Base-by-base conservation (phyloP, 2,888 invertebrate genomes). In the Polylopha cassiicola region DNA sequence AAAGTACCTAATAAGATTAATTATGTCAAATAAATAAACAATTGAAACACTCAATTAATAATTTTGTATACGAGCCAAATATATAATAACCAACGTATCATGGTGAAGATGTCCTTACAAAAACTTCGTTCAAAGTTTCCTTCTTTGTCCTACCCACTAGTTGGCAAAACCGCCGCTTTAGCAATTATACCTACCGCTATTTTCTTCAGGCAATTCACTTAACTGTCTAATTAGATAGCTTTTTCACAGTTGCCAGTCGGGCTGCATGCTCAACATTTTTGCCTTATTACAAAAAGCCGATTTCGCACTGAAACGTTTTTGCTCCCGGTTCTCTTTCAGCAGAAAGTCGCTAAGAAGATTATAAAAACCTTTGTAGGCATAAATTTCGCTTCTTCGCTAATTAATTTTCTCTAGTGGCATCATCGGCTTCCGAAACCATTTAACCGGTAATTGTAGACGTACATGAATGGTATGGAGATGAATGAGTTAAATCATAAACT, bases 131-230 rank as follows among this genome's bases (percentile, higher is more conserved):
- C 37, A 44, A 53, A 52, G 39, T 50, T 48, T 47, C 23, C 39
- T 44, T 32, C 33, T 42, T 36, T 46, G 48, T n/a, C n/a, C n/a
- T n/a, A n/a, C n/a, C n/a, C n/a, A n/a, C n/a, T 43, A 50, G 34
- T 49, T 43, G 38, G 43, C 39, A 39, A 47, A 56, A 59, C 27
- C 21, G 51, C 48, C 48, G 44, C 53, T 59, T 48, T 21, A 51
- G 51, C 51, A 57, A 66, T 67, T 68, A 65, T 56, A 55, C n/a
- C n/a, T n/a, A n/a, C 51, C 55, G 57, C 55, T 61, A 58, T 64
- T 63, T 65, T 61, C 51, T 57, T 56, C 41, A 46, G 58, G 51
- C 53, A 62, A 67, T 68, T 65, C 58, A 60, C 55, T 65, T 60
- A 57, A 51, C 50, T 51, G 46, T 61, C 50, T 65, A 69, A 72